phyloP scores from a whole-genome alignment of 2,888 invertebrate genomes.

The Agrochola litura region DNA sequence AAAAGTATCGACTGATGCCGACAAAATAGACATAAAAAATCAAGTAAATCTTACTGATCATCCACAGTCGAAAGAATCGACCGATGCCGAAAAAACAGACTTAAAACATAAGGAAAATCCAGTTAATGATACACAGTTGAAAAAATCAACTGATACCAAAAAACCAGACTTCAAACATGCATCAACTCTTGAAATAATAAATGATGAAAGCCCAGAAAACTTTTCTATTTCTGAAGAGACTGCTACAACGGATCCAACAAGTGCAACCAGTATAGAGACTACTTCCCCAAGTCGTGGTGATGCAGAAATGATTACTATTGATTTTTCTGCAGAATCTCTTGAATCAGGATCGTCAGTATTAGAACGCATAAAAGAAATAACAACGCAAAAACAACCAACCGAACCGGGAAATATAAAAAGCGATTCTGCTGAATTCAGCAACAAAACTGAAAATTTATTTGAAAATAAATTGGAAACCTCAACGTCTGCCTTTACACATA shows the following conservation, averaged over 20 bases:
- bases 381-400: slow-evolving; percentile 1
- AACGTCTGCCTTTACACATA: slow-evolving; percentile 18
- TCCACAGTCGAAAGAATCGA: background rate
- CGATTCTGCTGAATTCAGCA: background rate
- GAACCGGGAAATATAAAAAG: background rate
- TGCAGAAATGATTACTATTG: slow-evolving; percentile 62
- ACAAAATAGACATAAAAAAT: background rate
- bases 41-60: background rate
- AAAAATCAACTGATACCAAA: background rate
- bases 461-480: slow-evolving; percentile 26
- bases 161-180: slow-evolving; percentile 64
- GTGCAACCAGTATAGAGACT: slow-evolving; percentile 23
- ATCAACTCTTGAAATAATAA: slow-evolving; percentile 74
- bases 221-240: slow-evolving; percentile 63
- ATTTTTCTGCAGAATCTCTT: slow-evolving; percentile 64
- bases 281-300: slow-evolving; percentile 61
- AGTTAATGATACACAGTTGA: background rate
- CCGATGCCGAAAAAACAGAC: rapidly evolving
- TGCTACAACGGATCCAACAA: slow-evolving; percentile 69
- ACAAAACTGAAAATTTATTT: background rate
- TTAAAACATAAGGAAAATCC: background rate
- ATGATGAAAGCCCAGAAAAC: slow-evolving; percentile 67
- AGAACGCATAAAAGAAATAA: slow-evolving; percentile 44
- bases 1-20: background rate
- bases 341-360: slow-evolving; percentile 74